phyloP scores from a whole-genome alignment of 2,113 vertebrate species.

The Clarias gariepinus region DNA sequence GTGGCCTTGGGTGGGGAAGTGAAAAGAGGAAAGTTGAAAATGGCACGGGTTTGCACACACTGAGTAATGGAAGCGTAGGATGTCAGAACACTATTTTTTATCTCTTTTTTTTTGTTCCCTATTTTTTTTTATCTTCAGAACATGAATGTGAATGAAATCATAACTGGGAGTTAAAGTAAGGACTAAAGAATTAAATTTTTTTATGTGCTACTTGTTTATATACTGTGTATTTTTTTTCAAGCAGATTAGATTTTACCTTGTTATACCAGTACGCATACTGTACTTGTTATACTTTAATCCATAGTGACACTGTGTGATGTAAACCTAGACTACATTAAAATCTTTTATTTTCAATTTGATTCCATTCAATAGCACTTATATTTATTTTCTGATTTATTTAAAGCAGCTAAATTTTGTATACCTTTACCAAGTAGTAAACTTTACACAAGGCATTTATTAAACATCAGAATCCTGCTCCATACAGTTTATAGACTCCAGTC shows the following conservation, averaged over 20 bases:
- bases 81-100: not conserved
- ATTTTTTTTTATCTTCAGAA: not conserved
- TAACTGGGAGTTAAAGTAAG: not conserved
- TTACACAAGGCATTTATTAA: too few species aligned
- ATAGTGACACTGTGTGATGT: not conserved
- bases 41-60: conserved; percentile 18
- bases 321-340: not conserved
- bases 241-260: too few species aligned
- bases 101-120: not conserved
- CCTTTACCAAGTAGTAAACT: too few species aligned
- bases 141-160: not conserved
- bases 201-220: not conserved
- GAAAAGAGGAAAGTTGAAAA: conserved; percentile 23
- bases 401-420: too few species aligned
- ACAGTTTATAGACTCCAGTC: too few species aligned
- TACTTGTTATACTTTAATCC: not conserved
- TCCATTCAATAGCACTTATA: too few species aligned
- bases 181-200: not conserved
- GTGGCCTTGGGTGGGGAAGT: conserved; percentile 13
- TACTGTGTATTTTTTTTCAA: too few species aligned
- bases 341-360: too few species aligned
- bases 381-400: too few species aligned
- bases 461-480: too few species aligned
- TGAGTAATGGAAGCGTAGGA: not conserved
- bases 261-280: not conserved